Evolutionary conservation across 2,888 invertebrate genomes (phyloP), one percentile per base, ranked within the genome.

Genomic region (Dryococelus australis): DNA sequence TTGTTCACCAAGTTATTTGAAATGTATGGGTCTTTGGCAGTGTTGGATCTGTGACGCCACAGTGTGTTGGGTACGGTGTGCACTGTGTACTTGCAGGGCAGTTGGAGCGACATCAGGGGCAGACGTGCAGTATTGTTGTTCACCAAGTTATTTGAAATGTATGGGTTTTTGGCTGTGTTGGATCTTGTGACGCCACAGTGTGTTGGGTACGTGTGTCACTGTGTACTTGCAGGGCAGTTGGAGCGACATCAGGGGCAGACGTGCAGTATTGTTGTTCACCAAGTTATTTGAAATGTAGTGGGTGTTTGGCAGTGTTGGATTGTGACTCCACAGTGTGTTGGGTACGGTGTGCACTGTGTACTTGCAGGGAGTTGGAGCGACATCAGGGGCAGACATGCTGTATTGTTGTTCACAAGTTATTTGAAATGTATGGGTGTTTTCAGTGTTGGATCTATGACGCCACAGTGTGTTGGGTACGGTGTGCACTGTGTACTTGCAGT

Each of bases 351-450:
- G 24, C 47, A 2, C 1, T n/a, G 85, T 27, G 85, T 85, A 51
- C 51, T 26, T 85, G 94, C 92, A 95, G 95, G 95, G 95, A 94
- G 94, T 90, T 93, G 95, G 91, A 95, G 95, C 92, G 95, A 95
- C 90, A 90, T 94, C 87, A 94, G 94, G 91, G 95, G 95, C 86
- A 92, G 95, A 90, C 94, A 93, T 92, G 91, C 91, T 88, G 93
- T 95, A 90, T 91, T 95, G 85, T 91, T 93, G 85, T 90, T 93
- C 86, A 93, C 94, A n/a, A n/a, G n/a, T n/a, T 35, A 35, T 35
- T 35, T 35, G 4, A 35, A 35, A 35, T 35, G 35, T 35, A 35
- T 35, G 35, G 35, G 35, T 35, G 1, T 35, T 35, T 35, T 1
- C 35, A 35, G 35, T 35, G 35, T 35, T 35, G 35, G 35, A 35